Evolutionary conservation across 1,140 invertebrate genomes (phyloP).

Genomic region (Andricus grossulariae): DNA sequence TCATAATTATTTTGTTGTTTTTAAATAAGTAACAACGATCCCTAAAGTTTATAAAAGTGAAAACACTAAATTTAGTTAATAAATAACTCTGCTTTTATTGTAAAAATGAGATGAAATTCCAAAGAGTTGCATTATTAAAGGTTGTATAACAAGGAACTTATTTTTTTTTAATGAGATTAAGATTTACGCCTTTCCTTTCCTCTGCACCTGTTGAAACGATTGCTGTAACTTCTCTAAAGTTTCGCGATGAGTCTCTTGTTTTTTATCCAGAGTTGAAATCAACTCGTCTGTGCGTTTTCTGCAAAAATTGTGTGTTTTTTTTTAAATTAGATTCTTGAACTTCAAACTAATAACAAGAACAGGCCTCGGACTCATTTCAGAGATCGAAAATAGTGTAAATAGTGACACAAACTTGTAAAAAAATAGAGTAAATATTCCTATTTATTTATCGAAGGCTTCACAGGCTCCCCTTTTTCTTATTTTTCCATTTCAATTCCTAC

Average conservation of each 20-base stretch:
- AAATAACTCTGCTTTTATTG: too few species aligned
- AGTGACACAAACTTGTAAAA: too few species aligned
- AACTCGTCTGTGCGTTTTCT: slow-evolving; percentile 86
- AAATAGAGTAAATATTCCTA: too few species aligned
- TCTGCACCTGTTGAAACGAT: slow-evolving; percentile 84
- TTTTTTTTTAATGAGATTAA: slow-evolving; percentile 31
- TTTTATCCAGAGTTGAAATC: slow-evolving; percentile 86
- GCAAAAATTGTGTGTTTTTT: slow-evolving; percentile 47
- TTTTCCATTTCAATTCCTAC: too few species aligned
- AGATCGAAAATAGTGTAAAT: too few species aligned
- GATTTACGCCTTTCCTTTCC: slow-evolving; percentile 78
- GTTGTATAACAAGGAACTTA: background rate
- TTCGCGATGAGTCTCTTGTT: slow-evolving; percentile 86
- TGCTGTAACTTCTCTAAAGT: slow-evolving; percentile 87
- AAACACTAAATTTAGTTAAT: too few species aligned
- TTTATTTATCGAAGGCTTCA: too few species aligned
- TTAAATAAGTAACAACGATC: too few species aligned
- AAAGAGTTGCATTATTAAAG: slow-evolving; percentile 4
- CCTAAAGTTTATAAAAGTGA: too few species aligned
- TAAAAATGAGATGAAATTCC: background rate
- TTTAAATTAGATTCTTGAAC: background rate
- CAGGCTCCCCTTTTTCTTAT: too few species aligned
- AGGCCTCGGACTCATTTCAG: too few species aligned
- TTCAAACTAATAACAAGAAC: slow-evolving; percentile 13
- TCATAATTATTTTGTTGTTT: too few species aligned